Base-by-base conservation (phyloP, 2,888 invertebrate species). In the Limenitis camilla region DNA sequence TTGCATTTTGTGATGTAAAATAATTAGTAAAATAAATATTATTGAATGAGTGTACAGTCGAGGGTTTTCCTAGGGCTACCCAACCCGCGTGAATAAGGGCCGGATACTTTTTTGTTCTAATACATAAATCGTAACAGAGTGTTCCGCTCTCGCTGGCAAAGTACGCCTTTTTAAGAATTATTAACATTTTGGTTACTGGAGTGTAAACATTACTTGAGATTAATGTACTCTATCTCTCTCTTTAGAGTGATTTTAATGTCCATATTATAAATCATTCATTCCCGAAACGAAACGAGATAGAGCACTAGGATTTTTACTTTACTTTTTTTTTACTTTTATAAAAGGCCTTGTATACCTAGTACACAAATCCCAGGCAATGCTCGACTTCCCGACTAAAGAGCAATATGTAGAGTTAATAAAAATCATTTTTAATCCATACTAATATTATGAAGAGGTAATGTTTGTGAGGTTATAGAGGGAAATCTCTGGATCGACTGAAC, bases 121-220 rank as follows among this genome's bases (percentile, higher is more conserved):
- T 55, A 64, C 58, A 66, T 69, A 68, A 68, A 69, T 67, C 65
- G 56, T 49, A 30, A 53, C 46, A 49, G 59, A 62, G 55, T 61
- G 64, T 58, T 55, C 53, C 60, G 60, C 59, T 63, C 61, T 58
- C 57, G 61, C 63, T 65, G 64, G 56, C 56, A 56, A 60, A 52
- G 59, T 57, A 64, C 60, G 56, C 59, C 59, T 62, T 63, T 62
- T 64, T 57, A 59, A 60, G 62, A 64, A 63, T 64, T 64, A 65
- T 66, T 65, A 64, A 53, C 60, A 58, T 62, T 58, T 57, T 52
- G 58, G 61, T 51, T 59, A 55, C 56, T 60, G 47, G 51, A 32
- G 53, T 49, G 40, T 50, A 51, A 59, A 56, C 52, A 61, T 58
- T 53, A 57, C 42, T 28, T 31, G 47, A 55, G 48, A 52, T 38